phyloP scores from a whole-genome alignment of 2,113 vertebrate species.

The rat (Rattus norvegicus) region GRCr8 NC_086025.1:133071501-133072000 shows the following conservation, averaged over 20 bases:
- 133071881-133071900: neutral
- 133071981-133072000: no score
- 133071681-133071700: no score
- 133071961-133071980: neutral
- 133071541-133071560: neutral
- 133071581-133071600: neutral
- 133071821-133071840: neutral
- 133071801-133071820: no score
- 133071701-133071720: no score
- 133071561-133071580: neutral
- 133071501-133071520: neutral
- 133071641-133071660: no score
- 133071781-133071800: neutral
- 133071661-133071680: no score
- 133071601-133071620: neutral
- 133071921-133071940: neutral
- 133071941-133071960: neutral
- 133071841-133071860: neutral
- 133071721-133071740: no score
- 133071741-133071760: no score
- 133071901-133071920: neutral
- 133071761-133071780: neutral
- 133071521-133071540: neutral
- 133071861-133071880: neutral
- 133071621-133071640: no score